These are phyloP conservation scores for Pygocentrus nattereri DNA, from an alignment of 2,797 vertebrate genomes.

Conservation along the genomic window DNA sequence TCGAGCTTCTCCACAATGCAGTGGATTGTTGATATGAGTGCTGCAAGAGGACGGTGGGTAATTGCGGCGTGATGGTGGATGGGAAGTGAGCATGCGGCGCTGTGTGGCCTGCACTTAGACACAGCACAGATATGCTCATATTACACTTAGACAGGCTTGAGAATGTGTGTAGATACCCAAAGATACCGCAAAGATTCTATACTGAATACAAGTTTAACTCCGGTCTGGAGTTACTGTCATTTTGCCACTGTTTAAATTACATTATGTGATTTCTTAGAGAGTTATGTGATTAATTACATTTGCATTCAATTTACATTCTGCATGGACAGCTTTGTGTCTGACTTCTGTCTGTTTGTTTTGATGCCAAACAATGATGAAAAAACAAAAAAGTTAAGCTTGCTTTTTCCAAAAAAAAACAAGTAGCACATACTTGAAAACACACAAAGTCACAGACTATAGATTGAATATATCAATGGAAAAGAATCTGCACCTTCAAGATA, in stretches of 20 bases:
- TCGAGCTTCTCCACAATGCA: conserved; percentile 83
- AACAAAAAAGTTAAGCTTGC: too few relatives aligned
- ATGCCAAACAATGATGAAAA: too few relatives aligned
- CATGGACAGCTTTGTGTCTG: too few relatives aligned
- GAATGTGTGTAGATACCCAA: neutral
- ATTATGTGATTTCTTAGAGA: neutral
- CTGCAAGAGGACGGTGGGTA: conserved; percentile 51
- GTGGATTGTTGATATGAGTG: conserved; percentile 61
- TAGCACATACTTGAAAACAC: too few relatives aligned
- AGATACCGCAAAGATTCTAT: neutral
- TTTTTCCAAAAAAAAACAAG: too few relatives aligned
- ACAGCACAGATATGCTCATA: conserved; percentile 17
- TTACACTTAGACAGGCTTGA: conserved; percentile 14
- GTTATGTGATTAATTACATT: neutral
- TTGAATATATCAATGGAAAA: too few relatives aligned
- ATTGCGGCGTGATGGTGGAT: conserved; percentile 57
- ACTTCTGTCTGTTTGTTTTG: too few relatives aligned
- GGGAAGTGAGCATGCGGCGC: conserved; percentile 30
- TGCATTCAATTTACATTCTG: neutral
- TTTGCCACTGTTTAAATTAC: neutral
- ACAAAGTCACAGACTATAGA: too few relatives aligned
- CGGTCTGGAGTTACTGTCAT: neutral
- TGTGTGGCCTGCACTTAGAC: conserved; percentile 31
- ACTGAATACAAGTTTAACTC: neutral
- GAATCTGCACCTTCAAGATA: too few relatives aligned